Percentiles rank a stretch among this genome's conserved stretches.
These are phyloP conservation scores for Leistus spinibarbis DNA, from an alignment of 2,888 invertebrate species.

Conservation along the genomic window DNA sequence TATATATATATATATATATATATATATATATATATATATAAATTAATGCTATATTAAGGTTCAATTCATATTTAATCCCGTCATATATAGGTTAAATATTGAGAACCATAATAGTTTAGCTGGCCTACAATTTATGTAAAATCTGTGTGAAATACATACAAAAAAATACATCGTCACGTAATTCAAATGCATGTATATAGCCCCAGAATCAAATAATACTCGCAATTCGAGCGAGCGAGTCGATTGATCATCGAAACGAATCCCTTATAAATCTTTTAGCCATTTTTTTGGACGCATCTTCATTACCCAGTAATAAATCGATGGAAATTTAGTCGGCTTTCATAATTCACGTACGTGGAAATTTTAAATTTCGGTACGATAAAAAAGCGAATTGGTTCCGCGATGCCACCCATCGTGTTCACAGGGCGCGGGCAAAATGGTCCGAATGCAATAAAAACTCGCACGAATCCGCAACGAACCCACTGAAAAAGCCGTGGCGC, in stretches of 20 bases:
- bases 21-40: background rate
- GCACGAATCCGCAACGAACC: slow-evolving; percentile 1
- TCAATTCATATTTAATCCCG: background rate
- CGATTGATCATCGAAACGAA: background rate
- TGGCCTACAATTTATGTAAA: background rate
- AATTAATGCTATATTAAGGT: background rate
- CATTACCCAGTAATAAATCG: slow-evolving; percentile 17
- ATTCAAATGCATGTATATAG: background rate
- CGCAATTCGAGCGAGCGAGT: background rate
- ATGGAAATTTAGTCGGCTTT: background rate
- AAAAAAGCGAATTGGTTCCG: background rate
- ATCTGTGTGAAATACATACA: background rate
- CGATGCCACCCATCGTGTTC: background rate
- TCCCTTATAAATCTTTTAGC: background rate
- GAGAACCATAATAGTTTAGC: background rate
- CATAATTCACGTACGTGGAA: slow-evolving; percentile 11
- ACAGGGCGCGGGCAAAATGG: background rate
- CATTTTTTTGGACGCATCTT: background rate
- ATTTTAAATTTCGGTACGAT: background rate
- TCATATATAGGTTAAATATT: background rate
- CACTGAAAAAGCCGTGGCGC: background rate
- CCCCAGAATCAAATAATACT: background rate
- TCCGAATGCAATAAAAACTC: slow-evolving; percentile 27
- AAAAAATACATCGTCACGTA: background rate
- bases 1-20: no score